Evolutionary conservation across 2,888 invertebrate species (phyloP).

Genomic region (Ligdia adustata): DNA sequence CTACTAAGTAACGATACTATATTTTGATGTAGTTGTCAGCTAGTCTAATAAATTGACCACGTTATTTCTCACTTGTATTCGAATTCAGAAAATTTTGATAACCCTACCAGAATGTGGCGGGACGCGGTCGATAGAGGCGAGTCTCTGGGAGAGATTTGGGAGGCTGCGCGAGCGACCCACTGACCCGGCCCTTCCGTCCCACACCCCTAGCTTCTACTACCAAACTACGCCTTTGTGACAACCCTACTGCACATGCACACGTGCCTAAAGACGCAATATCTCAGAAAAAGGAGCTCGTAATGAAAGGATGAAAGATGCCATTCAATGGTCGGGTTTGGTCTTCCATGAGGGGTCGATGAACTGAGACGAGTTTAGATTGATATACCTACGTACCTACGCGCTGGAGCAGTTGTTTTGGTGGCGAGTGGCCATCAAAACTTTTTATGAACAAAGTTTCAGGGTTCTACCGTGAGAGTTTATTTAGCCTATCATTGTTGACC

Average conservation of each 20-base stretch:
- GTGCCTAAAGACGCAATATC: conserved; percentile 45
- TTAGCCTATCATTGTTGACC: no score
- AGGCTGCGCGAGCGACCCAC: conserved; percentile 86
- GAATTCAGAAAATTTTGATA: conserved; percentile 44
- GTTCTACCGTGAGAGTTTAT: background rate
- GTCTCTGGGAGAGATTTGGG: conserved; percentile 73
- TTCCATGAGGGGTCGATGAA: conserved; percentile 46
- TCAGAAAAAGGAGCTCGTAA: conserved; percentile 38
- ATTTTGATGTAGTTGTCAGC: no score
- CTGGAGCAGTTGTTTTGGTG: conserved; percentile 10
- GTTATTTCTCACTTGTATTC: no score
- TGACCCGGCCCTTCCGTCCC: conserved; percentile 79
- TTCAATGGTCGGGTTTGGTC: conserved; percentile 48
- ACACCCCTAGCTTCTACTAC: conserved; percentile 45
- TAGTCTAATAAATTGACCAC: no score
- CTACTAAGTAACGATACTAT: no score
- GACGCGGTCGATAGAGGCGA: conserved; percentile 82
- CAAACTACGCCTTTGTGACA: conserved; percentile 46
- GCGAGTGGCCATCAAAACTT: conserved; percentile 18
- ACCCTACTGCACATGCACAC: conserved; percentile 60
- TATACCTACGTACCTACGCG: conserved; percentile 1
- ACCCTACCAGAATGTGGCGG: conserved; percentile 62
- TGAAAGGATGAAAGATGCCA: conserved; percentile 48
- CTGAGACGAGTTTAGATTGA: conserved; percentile 35
- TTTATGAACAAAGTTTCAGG: conserved; percentile 24